Evolutionary conservation across 2,888 invertebrate species (phyloP).

Genomic region (Cordilura impudica): DNA sequence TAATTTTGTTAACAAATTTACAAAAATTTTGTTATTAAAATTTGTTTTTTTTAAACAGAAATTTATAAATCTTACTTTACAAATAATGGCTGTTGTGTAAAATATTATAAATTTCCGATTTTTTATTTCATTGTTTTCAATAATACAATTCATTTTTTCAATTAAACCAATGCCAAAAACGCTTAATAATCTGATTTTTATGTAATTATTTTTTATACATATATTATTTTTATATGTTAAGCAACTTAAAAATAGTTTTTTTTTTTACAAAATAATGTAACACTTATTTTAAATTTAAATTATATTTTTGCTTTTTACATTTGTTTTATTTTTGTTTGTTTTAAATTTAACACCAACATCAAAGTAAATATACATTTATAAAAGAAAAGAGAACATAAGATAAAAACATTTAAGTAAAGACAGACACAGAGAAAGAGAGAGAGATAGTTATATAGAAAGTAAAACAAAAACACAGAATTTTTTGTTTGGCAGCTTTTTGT

Average conservation of each 20-base stretch:
- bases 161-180: conserved; percentile 61
- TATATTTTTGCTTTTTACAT: conserved; percentile 47
- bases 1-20: conserved; percentile 36
- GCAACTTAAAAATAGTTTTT: conserved; percentile 52
- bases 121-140: conserved; percentile 22
- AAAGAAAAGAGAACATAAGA: conserved; percentile 53
- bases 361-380: conserved; percentile 51
- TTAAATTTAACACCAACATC: conserved; percentile 50
- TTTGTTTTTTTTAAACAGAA: conserved; percentile 57
- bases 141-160: not conserved
- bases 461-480: conserved; percentile 60
- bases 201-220: conserved; percentile 2
- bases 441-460: conserved; percentile 51
- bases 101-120: conserved; percentile 66
- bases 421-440: conserved; percentile 48
- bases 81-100: conserved; percentile 65
- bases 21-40: conserved; percentile 16
- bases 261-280: conserved; percentile 2
- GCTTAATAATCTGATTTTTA: conserved; percentile 46
- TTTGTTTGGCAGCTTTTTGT: conserved; percentile 47
- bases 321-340: conserved; percentile 21
- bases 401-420: conserved; percentile 61
- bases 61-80: conserved; percentile 69
- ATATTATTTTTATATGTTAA: conserved; percentile 3
- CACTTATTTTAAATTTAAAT: conserved; percentile 10